Conservation (phyloP, 2,888 invertebrate genomes). For the Prosopocoilus inquinatus region DNA sequence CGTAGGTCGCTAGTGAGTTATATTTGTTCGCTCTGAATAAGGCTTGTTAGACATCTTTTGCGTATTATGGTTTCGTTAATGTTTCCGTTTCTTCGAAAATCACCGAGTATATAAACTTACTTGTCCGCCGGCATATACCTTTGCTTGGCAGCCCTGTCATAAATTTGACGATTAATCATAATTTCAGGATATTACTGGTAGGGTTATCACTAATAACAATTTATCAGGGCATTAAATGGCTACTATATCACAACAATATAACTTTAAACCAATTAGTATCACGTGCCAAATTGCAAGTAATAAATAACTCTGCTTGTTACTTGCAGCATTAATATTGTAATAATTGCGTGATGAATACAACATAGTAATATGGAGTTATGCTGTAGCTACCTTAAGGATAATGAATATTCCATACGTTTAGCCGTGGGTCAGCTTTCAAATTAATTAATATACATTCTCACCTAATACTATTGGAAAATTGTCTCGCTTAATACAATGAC, state of each 20-base stretch:
- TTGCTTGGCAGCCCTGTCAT: too few species aligned
- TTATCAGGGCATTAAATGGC: not conserved
- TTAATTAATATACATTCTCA: constrained; percentile 2
- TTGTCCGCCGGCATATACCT: too few species aligned
- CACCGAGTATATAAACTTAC: too few species aligned
- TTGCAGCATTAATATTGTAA: not conserved
- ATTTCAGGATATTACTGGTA: not conserved
- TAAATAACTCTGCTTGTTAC: constrained; percentile 1
- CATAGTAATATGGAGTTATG: not conserved
- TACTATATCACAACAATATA: not conserved
- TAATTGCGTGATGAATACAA: constrained; percentile 1
- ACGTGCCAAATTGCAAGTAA: not conserved
- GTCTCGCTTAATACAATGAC: not conserved
- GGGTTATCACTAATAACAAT: not conserved
- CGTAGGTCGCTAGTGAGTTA: too few species aligned
- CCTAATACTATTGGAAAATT: not conserved
- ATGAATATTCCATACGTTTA: not conserved
- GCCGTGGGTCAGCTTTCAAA: not conserved
- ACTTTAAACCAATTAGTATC: not conserved
- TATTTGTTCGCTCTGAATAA: too few species aligned
- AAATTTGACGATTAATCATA: too few species aligned
- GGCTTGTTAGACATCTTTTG: too few species aligned
- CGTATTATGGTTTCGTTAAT: too few species aligned
- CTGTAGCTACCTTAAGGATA: not conserved
- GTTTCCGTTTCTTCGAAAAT: too few species aligned